Conservation (phyloP, 2,797 vertebrate genomes). For the Galago senegalensis region DNA sequence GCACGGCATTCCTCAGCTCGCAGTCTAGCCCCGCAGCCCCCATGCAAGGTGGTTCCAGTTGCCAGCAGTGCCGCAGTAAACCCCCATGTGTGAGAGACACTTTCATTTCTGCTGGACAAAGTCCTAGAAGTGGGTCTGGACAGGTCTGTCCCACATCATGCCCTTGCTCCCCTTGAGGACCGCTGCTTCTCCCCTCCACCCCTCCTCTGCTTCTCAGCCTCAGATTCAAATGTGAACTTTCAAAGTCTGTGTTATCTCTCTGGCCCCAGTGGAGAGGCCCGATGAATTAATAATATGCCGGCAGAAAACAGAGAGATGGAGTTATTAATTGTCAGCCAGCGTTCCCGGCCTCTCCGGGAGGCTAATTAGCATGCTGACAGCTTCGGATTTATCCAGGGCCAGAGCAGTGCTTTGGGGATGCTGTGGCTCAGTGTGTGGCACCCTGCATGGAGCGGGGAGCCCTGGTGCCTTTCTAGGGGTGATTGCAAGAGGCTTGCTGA, state of each 20-base stretch:
- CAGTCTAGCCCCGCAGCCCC: rapidly evolving
- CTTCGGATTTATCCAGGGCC: constrained; percentile 78
- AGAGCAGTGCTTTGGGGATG: neutral
- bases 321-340: constrained; percentile 80
- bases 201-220: constrained; percentile 22
- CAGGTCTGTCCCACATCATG: neutral
- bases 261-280: constrained; percentile 59
- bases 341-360: neutral
- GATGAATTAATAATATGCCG: constrained; percentile 88
- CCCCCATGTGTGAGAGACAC: rapidly evolving
- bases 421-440: constrained; percentile 52
- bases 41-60: neutral
- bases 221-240: constrained; percentile 84
- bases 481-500: neutral
- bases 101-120: neutral
- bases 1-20: rapidly evolving
- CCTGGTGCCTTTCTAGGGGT: constrained; percentile 28
- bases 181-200: neutral
- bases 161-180: rapidly evolving
- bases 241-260: constrained; percentile 75
- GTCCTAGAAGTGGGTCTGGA: neutral
- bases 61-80: rapidly evolving
- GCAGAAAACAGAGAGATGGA: constrained; percentile 86
- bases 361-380: constrained; percentile 84
- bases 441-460: neutral